Evolutionary conservation across 2,113 vertebrate species (phyloP), one percentile per base, ranked within the genome.

Genomic region (Prochilodus magdalenae): DNA sequence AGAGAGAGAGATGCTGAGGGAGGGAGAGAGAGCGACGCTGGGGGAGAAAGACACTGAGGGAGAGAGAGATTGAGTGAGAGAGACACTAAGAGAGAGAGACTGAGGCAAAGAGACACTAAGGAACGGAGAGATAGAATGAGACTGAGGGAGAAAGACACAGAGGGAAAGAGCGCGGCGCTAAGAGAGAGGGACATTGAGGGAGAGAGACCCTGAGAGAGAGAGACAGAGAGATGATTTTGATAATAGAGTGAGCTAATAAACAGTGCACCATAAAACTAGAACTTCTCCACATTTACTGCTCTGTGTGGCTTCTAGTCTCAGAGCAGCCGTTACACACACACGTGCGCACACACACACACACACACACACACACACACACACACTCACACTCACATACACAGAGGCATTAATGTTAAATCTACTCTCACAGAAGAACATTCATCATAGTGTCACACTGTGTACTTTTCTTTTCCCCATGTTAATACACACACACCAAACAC

Each of bases 211-310:
- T n/a, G 36, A 36, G 85, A 84, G 30, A 10, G 4, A 51, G 40
- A 14, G 26, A 26, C 14, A 77, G 77, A 55, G 59, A 81, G 69
- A 77, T 85, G 66, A 77, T 77, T 85, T 85, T 65, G 86, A 89
- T 89, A 88, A 88, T 85, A 84, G 72, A 83, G 80, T 72, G 82
- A 86, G 78, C 59, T 86, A 82, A 87, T 87, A 85, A 85, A 85
- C 81, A 79, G 18, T 0, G 30, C 47, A 75, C 72, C 65, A 79
- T 83, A 86, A 82, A 87, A 76, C 60, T 44, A 65, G 82, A 77
- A 60, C 55, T 81, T 82, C 75, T 80, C 87, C 77, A 83, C 79
- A 82, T 81, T 82, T 76, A 82, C 72, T 66, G 76, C 80, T 75
- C 44, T 29, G 22, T 77, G 51, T 65, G 75, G 74, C 53, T 73